Percentiles rank a stretch among this genome's conserved stretches.
Evolutionary conservation across 1,140 invertebrate species (phyloP).

Genomic region (Conus ventricosus): DNA sequence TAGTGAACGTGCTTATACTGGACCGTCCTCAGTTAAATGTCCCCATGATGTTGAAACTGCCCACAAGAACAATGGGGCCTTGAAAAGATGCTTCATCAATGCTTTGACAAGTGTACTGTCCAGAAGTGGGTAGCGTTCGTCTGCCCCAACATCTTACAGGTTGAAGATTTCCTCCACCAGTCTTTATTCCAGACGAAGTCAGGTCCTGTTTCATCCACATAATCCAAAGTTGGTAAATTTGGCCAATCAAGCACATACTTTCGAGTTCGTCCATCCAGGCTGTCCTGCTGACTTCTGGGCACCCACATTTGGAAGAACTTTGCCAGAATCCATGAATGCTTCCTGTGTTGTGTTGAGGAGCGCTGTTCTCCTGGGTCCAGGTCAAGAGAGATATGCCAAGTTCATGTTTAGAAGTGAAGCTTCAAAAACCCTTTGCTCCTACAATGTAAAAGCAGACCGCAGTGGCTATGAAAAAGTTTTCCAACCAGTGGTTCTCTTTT

Average conservation of each 20-base stretch:
- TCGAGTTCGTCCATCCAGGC: not conserved
- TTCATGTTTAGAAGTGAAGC: not conserved
- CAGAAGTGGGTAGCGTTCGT: conserved; percentile 9
- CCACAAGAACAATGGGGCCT: conserved; percentile 32
- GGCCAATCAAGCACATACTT: not conserved
- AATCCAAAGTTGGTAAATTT: not conserved
- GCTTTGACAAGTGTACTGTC: conserved; percentile 19
- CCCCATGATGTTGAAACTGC: conserved; percentile 45
- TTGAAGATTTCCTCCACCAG: conserved; percentile 1
- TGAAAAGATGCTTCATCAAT: conserved; percentile 37
- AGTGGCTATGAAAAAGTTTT: too few relatives aligned
- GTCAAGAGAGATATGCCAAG: not conserved
- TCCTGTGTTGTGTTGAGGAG: not conserved
- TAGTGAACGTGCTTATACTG: conserved; percentile 32
- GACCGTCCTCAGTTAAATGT: conserved; percentile 43
- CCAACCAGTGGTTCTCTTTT: too few relatives aligned
- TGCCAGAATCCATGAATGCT: not conserved
- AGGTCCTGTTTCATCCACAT: not conserved
- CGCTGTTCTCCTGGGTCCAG: not conserved
- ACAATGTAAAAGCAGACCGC: too few relatives aligned
- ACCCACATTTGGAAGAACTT: not conserved
- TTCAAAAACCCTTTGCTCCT: not conserved
- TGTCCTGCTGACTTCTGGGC: not conserved
- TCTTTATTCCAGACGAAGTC: not conserved
- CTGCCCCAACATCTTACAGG: not conserved